phyloP scores from a whole-genome alignment of 2,113 vertebrate species.

The Bos javanicus region DNA sequence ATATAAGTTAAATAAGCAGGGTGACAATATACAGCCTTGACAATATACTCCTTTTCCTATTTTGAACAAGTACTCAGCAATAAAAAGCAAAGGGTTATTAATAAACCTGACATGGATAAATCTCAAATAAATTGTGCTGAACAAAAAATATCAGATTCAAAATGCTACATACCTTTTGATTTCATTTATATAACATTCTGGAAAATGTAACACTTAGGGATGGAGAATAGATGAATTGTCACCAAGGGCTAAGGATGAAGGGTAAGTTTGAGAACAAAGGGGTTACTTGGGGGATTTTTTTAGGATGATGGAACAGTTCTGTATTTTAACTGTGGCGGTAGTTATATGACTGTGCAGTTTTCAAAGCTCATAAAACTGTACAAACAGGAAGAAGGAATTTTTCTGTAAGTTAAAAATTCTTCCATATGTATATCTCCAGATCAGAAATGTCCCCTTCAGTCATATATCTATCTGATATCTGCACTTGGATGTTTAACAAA shows the following conservation, averaged over 20 bases:
- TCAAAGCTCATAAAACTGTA: not conserved
- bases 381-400: not conserved
- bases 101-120: not conserved
- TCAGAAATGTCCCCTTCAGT: not conserved
- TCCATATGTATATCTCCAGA: not conserved
- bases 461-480: not conserved
- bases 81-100: not conserved
- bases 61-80: not conserved
- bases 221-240: not conserved
- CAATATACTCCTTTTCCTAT: too few species aligned
- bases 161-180: not conserved
- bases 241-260: not conserved
- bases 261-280: not conserved
- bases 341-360: not conserved
- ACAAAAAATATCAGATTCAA: not conserved
- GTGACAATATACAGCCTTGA: too few species aligned
- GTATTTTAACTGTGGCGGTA: not conserved
- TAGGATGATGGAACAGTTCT: not conserved
- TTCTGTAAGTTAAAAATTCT: not conserved
- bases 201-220: not conserved
- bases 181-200: conserved; percentile 1
- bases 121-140: conserved; percentile 18
- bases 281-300: not conserved
- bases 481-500: not conserved
- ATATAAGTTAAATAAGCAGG: too few species aligned